Evolutionary conservation across 2,797 vertebrate genomes (phyloP), one percentile per base, ranked within the genome.

Genomic region (Rhyacichthys aspro): DNA sequence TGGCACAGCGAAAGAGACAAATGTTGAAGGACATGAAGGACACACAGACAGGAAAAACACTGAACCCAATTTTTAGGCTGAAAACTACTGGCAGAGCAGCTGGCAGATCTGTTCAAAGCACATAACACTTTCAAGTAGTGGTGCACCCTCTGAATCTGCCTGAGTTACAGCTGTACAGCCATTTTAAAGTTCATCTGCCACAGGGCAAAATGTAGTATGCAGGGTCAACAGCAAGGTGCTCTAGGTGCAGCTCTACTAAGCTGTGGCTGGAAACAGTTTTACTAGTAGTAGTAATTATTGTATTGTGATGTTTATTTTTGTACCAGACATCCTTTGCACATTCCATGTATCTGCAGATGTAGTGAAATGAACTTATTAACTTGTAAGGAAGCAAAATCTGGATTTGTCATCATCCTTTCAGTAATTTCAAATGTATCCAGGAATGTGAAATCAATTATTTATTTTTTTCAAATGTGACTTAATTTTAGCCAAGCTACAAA

Each of bases 11-110:
- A 77, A 54, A 60, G 46, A 69, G 70, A 70, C 19, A 67, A 67
- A 72, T 55, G 52, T 47, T 79, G 67, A 84, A 84, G 75, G 76
- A 81, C 81, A 76, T 45, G 9, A 49, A 85, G 68, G 67, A 76
- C 61, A 81, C 58, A 62, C 53, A 50, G 36, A 56, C 58, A 76
- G 55, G 42, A 23, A 81, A 67, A 63, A 37, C 70, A 44, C 39
- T 19, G 8, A 62, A 74, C 63, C 43, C 55, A 79, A 71, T 72
- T 69, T 79, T 72, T 28, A 74, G 43, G 53, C 43, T 48, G 39
- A 55, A 78, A 85, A 76, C 53, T 10, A 41, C 52, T 50, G 50
- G 55, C 53, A 64, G 54, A 49, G 34, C n/a, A 36, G 16, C 43
- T 63, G 56, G 56, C 52, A 34, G 72, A 52, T 42, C 32, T n/a